Conservation (phyloP, 2,113 vertebrate genomes). For the Sapayoa aenigma region DNA sequence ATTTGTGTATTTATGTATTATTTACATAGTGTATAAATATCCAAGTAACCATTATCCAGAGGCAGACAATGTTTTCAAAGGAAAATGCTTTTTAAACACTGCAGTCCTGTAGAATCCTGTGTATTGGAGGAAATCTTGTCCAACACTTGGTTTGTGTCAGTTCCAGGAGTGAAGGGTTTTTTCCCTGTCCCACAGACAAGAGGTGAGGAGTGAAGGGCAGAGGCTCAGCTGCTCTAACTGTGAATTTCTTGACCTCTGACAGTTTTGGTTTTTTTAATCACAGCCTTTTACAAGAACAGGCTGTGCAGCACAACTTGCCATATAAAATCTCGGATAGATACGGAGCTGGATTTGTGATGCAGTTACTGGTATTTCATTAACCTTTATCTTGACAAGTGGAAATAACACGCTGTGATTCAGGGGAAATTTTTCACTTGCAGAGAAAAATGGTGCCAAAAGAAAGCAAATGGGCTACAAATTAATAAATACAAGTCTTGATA, state of each 20-base stretch:
- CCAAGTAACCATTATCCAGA: neutral
- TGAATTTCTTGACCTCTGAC: constrained; percentile 18
- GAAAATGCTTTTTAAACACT: neutral
- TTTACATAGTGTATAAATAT: constrained; percentile 1
- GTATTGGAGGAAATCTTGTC: neutral
- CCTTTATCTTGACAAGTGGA: constrained; percentile 64
- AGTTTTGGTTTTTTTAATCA: neutral
- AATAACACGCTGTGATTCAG: constrained; percentile 49
- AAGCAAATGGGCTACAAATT: neutral
- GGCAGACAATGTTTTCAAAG: neutral
- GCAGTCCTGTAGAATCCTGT: neutral
- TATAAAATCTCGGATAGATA: constrained; percentile 12
- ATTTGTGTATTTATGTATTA: neutral
- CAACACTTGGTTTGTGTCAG: neutral
- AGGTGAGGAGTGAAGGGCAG: neutral
- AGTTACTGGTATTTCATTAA: constrained; percentile 63
- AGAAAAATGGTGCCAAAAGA: constrained; percentile 36
- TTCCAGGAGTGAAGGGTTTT: neutral
- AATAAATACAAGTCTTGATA: neutral
- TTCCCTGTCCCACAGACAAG: neutral
- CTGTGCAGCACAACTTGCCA: neutral
- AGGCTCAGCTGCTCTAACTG: neutral
- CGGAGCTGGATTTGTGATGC: constrained; percentile 21
- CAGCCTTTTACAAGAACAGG: constrained; percentile 8
- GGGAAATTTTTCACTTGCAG: constrained; percentile 39